phyloP scores from a whole-genome alignment of 2,797 vertebrate species.

The Xenopus petersii region DNA sequence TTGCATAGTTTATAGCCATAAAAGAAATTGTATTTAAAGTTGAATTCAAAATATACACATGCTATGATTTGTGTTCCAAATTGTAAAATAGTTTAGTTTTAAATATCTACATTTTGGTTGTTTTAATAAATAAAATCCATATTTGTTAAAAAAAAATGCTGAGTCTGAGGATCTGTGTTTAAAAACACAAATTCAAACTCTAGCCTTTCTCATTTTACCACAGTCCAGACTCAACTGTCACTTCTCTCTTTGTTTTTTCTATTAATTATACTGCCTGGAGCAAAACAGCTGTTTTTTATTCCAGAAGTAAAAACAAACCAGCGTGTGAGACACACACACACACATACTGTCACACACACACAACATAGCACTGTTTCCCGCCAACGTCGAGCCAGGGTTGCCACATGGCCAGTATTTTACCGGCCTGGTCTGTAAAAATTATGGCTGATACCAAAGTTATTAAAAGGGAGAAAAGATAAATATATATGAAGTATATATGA shows the following conservation, averaged over 20 bases:
- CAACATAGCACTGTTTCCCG: slow-evolving; percentile 26
- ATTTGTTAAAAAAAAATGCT: too few species aligned
- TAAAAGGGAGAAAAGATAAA: too few species aligned
- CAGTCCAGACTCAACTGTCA: slow-evolving; percentile 17
- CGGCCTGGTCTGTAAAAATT: too few species aligned
- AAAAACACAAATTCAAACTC: too few species aligned
- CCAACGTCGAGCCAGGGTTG: slow-evolving; percentile 22
- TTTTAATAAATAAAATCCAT: too few species aligned
- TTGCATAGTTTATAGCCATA: background rate
- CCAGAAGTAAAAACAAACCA: slow-evolving; percentile 26
- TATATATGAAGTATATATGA: too few species aligned
- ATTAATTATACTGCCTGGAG: slow-evolving; percentile 28
- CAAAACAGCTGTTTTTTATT: slow-evolving; percentile 29
- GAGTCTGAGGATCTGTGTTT: too few species aligned
- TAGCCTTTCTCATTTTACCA: background rate
- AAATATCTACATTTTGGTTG: too few species aligned
- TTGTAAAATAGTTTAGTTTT: too few species aligned
- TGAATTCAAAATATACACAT: too few species aligned
- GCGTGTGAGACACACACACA: slow-evolving; percentile 4
- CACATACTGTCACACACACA: slow-evolving; percentile 5
- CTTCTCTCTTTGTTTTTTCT: slow-evolving; percentile 16
- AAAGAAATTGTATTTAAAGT: background rate
- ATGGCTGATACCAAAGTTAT: too few species aligned
- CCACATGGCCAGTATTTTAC: too few species aligned
- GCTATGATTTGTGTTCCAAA: background rate